Evolutionary conservation across 2,797 vertebrate genomes (phyloP), one percentile per base, ranked within the genome.

Genomic region (Diplodus sargus): DNA sequence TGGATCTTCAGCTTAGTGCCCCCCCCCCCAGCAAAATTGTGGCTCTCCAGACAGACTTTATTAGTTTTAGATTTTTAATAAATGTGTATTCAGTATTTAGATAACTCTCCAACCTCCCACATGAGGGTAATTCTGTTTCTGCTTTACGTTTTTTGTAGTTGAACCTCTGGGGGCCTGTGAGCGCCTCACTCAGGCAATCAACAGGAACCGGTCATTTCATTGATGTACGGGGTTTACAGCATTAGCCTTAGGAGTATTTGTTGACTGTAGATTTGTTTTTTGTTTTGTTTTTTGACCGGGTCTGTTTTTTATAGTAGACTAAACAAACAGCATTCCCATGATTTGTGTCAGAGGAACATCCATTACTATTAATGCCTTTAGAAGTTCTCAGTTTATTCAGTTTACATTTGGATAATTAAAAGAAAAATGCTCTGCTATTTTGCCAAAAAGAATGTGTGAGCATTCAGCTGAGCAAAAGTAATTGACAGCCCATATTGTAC

Each of bases 181-280:
- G 69, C 12, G 52, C 60, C 60, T 66, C 7, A 67, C 22, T n/a
- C 48, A 62, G 58, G 63, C 60, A 22, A 18, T 59, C 64, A 18
- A 5, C 52, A 51, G 49, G 49, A 74, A 13, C 39, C 23, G 25
- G 58, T 51, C 52, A 4, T 76, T 69, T 75, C 49, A 53, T 53
- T 56, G 18, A 47, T 64, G 15, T 14, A 15, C 2, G 30, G 65
- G 48, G 79, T 82, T 81, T 61, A 78, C 81, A 84, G 54, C 71
- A 23, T 83, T 84, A 67, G 76, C 65, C 87, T 71, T 88, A 87
- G 79, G 59, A 47, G 17, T 67, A 51, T 77, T 67, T 81, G 79
- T 86, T 61, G 49, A 73, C 30, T 42, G n/a, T 75, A 69, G 79
- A 69, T 56, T 65, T 39, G 39, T 39, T 80, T 61, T 2, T 28